These are phyloP conservation scores for Eudemis profundana DNA, from an alignment of 2,888 invertebrate species.

Conservation along the genomic window DNA sequence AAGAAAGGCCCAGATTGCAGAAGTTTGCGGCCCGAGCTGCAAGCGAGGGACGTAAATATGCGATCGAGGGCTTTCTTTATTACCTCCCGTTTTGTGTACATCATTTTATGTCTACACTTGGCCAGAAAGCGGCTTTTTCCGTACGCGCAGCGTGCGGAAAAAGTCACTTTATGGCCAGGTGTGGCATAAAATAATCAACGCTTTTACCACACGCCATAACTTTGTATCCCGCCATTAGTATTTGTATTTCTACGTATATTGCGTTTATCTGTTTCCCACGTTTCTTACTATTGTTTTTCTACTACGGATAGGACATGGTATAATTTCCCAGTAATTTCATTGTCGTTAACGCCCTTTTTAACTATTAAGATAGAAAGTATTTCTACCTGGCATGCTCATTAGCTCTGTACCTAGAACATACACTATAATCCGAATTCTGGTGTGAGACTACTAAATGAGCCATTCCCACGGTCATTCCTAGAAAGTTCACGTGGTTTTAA, in stretches of 20 bases:
- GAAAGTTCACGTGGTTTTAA: slow-evolving; percentile 17
- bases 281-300: background rate
- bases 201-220: too few species aligned
- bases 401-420: slow-evolving; percentile 28
- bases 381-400: slow-evolving; percentile 23
- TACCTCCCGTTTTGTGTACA: too few species aligned
- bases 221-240: background rate
- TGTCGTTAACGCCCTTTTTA: background rate
- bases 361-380: background rate
- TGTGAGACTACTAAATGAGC: slow-evolving; percentile 5
- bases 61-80: too few species aligned
- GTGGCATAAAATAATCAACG: too few species aligned
- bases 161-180: too few species aligned
- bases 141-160: too few species aligned
- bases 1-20: too few species aligned
- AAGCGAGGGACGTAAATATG: too few species aligned
- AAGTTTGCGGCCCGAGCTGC: too few species aligned
- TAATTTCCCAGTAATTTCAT: background rate
- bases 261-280: slow-evolving; percentile 10
- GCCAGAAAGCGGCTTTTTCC: too few species aligned
- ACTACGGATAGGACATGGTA: background rate
- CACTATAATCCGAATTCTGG: slow-evolving; percentile 21
- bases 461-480: slow-evolving; percentile 17
- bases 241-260: background rate
- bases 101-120: too few species aligned